Evolutionary conservation across 2,113 vertebrate genomes (phyloP), one percentile per base, ranked within the genome.

Genomic region (Halichoeres trimaculatus): DNA sequence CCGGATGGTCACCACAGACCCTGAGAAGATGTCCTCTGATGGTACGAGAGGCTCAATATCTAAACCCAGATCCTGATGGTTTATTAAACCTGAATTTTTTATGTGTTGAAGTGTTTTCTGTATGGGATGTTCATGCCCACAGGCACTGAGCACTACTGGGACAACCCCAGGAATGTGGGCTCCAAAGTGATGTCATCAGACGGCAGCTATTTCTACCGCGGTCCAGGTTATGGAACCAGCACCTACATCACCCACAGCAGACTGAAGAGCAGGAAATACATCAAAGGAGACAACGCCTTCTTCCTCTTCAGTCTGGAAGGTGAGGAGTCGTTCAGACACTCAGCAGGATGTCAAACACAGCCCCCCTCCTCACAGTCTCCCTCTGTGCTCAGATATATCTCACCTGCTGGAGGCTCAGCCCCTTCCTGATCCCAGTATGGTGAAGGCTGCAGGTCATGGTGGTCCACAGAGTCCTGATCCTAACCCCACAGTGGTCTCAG

Each of bases 1-100:
- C 79, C 92, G 88, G 26, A 97, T 95, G 78, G 5, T 97, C 71
- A 96, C 95, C 47, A 97, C 95, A 0, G 95, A 97, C 69, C 95
- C 95, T 8, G 20, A 35, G 5, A 87, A 55, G 83, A 67, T 58
- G 6, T 60, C 88, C 34, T 73, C 81, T 53, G 68, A 74, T 11
- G 92, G 96, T 97, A 77, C 59, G 95, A 61, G 47, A 1, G n/a
- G n/a, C n/a, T n/a, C n/a, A n/a, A n/a, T n/a, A n/a, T n/a, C n/a
- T n/a, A n/a, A n/a, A n/a, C n/a, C n/a, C n/a, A n/a, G n/a, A n/a
- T n/a, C n/a, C n/a, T n/a, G n/a, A n/a, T n/a, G n/a, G n/a, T n/a
- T n/a, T n/a, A n/a, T n/a, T n/a, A n/a, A n/a, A n/a, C n/a, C n/a
- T 45, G 24, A 56, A 12, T 30, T 19, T 41, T 24, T 55, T 20